Evolutionary conservation across 2,797 vertebrate genomes (phyloP).

Genomic region (Allobates femoralis): DNA sequence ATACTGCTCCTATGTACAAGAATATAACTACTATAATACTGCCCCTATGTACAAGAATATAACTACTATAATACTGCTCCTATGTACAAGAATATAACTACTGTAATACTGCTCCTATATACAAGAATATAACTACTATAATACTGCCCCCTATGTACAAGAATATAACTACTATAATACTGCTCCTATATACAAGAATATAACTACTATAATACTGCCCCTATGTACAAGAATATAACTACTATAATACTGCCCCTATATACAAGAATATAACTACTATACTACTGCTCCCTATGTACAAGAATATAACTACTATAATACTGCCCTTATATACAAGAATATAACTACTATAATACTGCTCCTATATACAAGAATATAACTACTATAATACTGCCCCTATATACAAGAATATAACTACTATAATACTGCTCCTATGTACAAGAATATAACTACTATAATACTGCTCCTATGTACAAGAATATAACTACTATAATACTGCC

Average conservation of each 20-base stretch:
- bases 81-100: conserved; percentile 12
- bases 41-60: conserved; percentile 6
- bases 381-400: conserved; percentile 20
- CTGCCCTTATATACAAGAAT: not conserved
- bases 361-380: conserved; percentile 19
- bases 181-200: not conserved
- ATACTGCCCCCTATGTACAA: not conserved
- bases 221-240: conserved; percentile 1
- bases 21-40: conserved; percentile 27
- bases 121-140: conserved; percentile 13
- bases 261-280: conserved; percentile 10
- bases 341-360: conserved; percentile 4
- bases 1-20: conserved; percentile 12
- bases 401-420: conserved; percentile 23
- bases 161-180: conserved; percentile 4
- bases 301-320: conserved; percentile 11
- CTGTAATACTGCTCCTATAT: not conserved
- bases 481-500: conserved; percentile 23
- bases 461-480: conserved; percentile 12
- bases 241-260: conserved; percentile 7
- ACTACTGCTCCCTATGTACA: not conserved
- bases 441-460: conserved; percentile 25
- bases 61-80: conserved; percentile 9
- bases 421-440: conserved; percentile 18
- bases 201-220: conserved; percentile 8